Evolutionary conservation across 2,113 vertebrate species (phyloP).

Genomic region (Notechis scutatus): DNA sequence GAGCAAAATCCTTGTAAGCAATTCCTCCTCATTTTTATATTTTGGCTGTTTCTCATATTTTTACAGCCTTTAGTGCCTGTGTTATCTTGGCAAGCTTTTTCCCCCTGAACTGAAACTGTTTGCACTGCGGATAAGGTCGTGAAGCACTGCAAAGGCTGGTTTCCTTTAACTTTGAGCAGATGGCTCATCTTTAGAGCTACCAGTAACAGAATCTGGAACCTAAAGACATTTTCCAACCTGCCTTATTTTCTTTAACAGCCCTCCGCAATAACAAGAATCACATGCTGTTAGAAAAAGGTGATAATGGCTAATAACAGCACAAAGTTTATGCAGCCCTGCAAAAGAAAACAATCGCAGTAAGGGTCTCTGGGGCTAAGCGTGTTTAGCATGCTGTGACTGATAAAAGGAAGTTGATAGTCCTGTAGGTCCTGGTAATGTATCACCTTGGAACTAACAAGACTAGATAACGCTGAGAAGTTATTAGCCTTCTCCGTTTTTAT

Average conservation of each 20-base stretch:
- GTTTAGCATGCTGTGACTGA: not conserved
- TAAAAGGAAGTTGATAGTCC: not conserved
- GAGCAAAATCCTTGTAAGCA: not conserved
- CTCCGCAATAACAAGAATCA: not conserved
- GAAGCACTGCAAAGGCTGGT: constrained; percentile 18
- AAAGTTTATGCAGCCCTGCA: not conserved
- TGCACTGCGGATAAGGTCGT: constrained; percentile 27
- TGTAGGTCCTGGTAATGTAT: not conserved
- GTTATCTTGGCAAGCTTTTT: constrained; percentile 8
- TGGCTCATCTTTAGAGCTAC: constrained; percentile 41
- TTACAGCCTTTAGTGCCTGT: not conserved
- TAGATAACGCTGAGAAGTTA: not conserved
- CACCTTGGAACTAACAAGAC: not conserved
- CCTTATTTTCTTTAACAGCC: not conserved
- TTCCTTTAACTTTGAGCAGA: constrained; percentile 33
- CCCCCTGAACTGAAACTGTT: constrained; percentile 2
- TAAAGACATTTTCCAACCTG: constrained; percentile 29
- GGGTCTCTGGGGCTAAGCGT: not conserved
- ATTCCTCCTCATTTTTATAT: not conserved
- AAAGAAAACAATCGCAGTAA: not conserved
- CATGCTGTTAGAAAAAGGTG: not conserved
- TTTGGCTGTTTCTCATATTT: not conserved
- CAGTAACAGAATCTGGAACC: constrained; percentile 32
- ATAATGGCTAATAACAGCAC: constrained; percentile 25
- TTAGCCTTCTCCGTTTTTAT: not conserved